Base-by-base conservation (phyloP, 2,888 invertebrate genomes). In the Sceliomorpha sp. region DNA sequence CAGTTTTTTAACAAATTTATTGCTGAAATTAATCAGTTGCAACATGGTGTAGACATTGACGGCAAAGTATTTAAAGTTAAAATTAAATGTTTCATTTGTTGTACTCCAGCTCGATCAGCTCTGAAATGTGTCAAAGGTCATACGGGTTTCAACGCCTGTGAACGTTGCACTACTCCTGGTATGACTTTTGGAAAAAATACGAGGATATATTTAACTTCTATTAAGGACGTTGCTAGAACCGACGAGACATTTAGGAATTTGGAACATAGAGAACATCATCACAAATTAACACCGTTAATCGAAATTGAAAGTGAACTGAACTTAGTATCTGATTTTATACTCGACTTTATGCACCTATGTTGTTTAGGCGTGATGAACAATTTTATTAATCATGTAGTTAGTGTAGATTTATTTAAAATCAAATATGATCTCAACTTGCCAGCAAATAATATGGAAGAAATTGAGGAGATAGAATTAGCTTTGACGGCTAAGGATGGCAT, bases 51-150 rank as follows among this genome's bases (percentile, higher is more conserved):
- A 2, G 10, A 24, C 14, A 47, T 58, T 17, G 5, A 40, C 24
- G 31, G 14, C 1, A 42, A 40, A 40, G 6, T 45, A 15, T 70
- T 47, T 13, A 40, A 1, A 20, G 27, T 67, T 3, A 6, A 17
- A 7, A 50, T 72, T 12, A 66, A 70, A 45, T 50, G 45, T 29
- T 70, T 72, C 29, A 37, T 70, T 31, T 67, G 55, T 29, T 50
- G 68, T 15, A 68, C 66, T 9, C 63, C 56, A 9, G 55, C 60
- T 1, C 59, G 47, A 20, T 37, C 48, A 0, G 44, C 47, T 15
- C 10, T 60, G 2, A 60, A 59, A 40, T 53, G 48, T 37, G 47
- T 47, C 7, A 53, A 32, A 27, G 40, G 40, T 12, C 67, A 60
- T 26, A 32, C 39, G 9, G 53, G 59, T 10, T 53, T 26, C 39